phyloP scores from a whole-genome alignment of 2,888 invertebrate genomes.

The Hydrotaea cyrtoneurina region DNA sequence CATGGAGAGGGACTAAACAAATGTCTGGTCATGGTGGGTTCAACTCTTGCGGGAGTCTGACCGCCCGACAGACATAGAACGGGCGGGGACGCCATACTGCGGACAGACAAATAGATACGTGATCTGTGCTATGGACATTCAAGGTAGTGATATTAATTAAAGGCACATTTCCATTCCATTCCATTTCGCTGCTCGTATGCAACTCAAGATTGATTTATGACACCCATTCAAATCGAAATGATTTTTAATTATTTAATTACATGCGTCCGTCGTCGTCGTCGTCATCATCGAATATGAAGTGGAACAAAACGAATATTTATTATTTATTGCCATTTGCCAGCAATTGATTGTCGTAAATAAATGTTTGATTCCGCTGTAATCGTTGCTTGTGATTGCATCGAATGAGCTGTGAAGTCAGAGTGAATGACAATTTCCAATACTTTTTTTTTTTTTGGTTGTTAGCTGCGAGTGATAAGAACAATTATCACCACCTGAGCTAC shows the following conservation, averaged over 20 bases:
- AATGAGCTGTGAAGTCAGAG: neutral
- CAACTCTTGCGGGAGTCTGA: no score
- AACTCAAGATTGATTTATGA: constrained; percentile 47
- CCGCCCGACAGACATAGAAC: neutral
- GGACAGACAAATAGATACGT: constrained; percentile 6
- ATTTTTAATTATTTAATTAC: constrained; percentile 52
- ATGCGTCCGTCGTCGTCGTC: neutral
- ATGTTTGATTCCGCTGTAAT: neutral
- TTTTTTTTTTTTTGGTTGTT: neutral
- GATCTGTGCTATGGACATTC: constrained; percentile 9
- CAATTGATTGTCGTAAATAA: neutral
- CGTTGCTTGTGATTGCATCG: neutral
- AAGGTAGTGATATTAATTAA: constrained; percentile 9
- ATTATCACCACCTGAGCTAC: neutral
- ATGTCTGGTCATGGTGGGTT: neutral
- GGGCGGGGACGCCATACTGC: neutral
- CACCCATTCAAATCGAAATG: constrained; percentile 42
- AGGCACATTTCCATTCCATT: constrained; percentile 21
- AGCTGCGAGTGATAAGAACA: neutral
- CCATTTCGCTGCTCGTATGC: neutral
- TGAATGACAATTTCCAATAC: neutral
- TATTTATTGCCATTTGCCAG: constrained; percentile 6
- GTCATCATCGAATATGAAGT: neutral
- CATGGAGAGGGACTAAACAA: neutral
- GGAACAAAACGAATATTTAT: neutral